Evolutionary conservation across 2,113 vertebrate species (phyloP).

Genomic region (Bubalus kerabau): DNA sequence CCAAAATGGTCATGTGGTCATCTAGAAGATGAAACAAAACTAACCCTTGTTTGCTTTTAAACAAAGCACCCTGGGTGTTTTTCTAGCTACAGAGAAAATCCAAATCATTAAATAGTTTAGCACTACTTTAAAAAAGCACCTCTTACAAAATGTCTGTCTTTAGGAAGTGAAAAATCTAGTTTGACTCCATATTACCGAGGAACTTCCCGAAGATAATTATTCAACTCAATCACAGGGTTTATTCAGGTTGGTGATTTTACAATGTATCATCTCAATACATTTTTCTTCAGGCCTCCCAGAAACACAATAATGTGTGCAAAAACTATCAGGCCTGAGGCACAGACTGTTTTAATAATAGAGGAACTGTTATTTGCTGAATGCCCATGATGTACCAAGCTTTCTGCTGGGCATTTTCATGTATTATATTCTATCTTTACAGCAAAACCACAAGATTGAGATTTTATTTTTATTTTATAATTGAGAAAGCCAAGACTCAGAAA

Average conservation of each 20-base stretch:
- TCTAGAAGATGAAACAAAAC: neutral
- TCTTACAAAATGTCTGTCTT: neutral
- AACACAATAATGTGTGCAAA: neutral
- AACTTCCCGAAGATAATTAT: neutral
- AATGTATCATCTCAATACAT: neutral
- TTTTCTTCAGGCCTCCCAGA: neutral
- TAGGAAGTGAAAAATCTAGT: neutral
- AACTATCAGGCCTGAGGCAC: neutral
- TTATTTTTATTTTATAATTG: neutral
- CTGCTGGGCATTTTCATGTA: neutral
- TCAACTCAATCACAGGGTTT: neutral
- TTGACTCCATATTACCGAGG: neutral
- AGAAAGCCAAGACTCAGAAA: neutral
- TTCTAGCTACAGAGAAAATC: neutral
- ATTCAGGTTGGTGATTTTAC: neutral
- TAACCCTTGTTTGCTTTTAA: neutral
- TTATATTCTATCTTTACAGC: neutral
- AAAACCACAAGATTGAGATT: neutral
- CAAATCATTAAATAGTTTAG: constrained; percentile 5
- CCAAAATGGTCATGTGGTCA: neutral
- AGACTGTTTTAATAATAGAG: neutral
- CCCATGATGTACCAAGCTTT: neutral
- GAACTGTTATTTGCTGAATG: neutral
- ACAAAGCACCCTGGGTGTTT: neutral
- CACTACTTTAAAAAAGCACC: neutral